These are phyloP conservation scores for Rhinogobio ventralis DNA, from an alignment of 2,797 vertebrate species.

Conservation along the genomic window DNA sequence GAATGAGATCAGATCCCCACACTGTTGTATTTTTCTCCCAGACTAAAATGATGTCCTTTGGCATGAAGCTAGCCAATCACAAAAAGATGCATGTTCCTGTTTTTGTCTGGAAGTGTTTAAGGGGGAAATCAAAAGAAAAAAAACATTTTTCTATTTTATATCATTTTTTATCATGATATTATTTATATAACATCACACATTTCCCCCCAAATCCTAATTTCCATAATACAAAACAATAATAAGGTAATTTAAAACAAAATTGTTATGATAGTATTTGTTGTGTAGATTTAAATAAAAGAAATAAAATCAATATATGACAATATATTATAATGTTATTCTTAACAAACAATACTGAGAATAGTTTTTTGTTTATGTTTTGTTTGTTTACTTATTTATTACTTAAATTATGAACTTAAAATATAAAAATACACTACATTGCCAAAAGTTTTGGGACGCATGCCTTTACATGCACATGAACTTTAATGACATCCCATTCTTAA, in stretches of 20 bases:
- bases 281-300: not conserved
- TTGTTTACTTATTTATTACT: too few relatives aligned
- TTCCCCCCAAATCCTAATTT: not conserved
- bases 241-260: not conserved
- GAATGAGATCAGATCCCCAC: conserved; percentile 34
- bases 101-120: not conserved
- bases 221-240: not conserved
- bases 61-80: conserved; percentile 12
- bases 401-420: too few relatives aligned
- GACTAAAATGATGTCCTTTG: conserved; percentile 24
- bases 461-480: too few relatives aligned
- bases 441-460: too few relatives aligned
- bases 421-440: too few relatives aligned
- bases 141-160: too few relatives aligned
- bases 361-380: not conserved
- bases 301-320: not conserved
- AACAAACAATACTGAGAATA: not conserved
- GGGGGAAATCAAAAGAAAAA: not conserved
- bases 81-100: not conserved
- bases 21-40: conserved; percentile 11
- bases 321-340: not conserved
- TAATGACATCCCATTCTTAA: too few relatives aligned
- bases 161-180: not conserved
- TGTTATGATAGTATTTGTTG: not conserved
- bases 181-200: not conserved